These are phyloP conservation scores for Erebia ligea DNA, from an alignment of 2,888 invertebrate species.

Conservation along the genomic window DNA sequence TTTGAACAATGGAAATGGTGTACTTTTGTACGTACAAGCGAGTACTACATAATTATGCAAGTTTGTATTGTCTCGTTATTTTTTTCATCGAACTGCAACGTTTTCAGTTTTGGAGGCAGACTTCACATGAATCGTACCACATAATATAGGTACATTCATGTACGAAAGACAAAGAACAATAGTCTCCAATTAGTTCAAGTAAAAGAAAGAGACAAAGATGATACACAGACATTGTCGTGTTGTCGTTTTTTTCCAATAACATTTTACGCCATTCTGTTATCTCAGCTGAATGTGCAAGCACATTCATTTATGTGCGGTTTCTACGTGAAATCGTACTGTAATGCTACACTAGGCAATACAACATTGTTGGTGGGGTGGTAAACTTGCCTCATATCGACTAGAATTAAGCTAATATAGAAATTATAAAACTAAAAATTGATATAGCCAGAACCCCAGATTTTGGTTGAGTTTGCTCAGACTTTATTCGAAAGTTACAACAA, in stretches of 20 bases:
- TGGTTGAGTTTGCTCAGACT: no score
- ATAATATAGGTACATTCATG: no score
- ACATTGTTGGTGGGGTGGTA: no score
- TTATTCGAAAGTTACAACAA: no score
- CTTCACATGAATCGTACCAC: slow-evolving; percentile 1
- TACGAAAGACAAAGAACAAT: background rate
- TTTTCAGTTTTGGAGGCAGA: background rate
- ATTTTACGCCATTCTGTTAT: background rate
- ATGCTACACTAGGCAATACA: no score
- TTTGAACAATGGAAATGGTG: slow-evolving; percentile 1
- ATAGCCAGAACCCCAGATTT: no score
- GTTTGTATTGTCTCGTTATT: slow-evolving; percentile 7
- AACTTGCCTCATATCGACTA: no score
- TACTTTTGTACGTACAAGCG: background rate
- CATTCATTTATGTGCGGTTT: no score
- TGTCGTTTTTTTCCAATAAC: background rate
- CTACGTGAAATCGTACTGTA: no score
- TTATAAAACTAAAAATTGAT: no score
- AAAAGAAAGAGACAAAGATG: background rate
- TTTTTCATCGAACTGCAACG: slow-evolving; percentile 9
- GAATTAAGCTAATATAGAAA: no score
- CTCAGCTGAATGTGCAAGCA: background rate
- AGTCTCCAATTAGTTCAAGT: background rate
- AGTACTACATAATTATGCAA: no score
- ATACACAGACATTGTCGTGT: background rate